Evolutionary conservation across 2,113 vertebrate species (phyloP), one percentile per base, ranked within the genome.

Genomic region (Scomber scombrus): DNA sequence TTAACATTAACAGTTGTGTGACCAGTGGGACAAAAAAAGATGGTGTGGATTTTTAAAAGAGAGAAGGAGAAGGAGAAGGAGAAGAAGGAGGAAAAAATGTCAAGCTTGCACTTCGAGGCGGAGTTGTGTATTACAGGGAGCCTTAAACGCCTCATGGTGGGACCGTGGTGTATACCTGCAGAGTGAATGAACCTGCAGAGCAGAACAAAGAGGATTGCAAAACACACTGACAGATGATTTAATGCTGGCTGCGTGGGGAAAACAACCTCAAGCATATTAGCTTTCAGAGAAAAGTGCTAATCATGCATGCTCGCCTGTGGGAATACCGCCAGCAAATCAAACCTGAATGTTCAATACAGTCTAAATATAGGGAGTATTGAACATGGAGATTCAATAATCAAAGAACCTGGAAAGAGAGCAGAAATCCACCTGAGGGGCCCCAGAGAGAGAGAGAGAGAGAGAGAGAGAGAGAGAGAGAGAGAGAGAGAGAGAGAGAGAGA

Each of bases 181-280:
- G 81, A 75, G 73, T 78, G 65, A 75, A 73, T 75, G 56, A 84
- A 80, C 79, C 89, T 47, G 57, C 81, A 60, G 87, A 92, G 87
- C 86, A 90, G 83, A 92, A 92, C 85, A 90, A 85, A 90, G 69
- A 87, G 86, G 60, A 78, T 62, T 86, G 85, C 72, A 78, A 89
- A 90, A 88, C 86, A 85, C 78, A 78, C 68, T 74, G 65, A 79
- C 81, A 82, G 85, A 91, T 85, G 85, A 91, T 90, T 91, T 92
- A 82, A 89, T 78, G 85, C 79, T 34, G 80, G 54, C 52, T 70
- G 90, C 72, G 79, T 82, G 81, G 79, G 79, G 71, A 86, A 87
- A 90, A 87, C 77, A 82, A 90, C 57, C 80, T 71, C 51, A 60
- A 72, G 77, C 83, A 49, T 71, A 86, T 89, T 88, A 92, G 79